phyloP scores from a whole-genome alignment of 2,797 vertebrate species.

The Pipistrellus nathusii region DNA sequence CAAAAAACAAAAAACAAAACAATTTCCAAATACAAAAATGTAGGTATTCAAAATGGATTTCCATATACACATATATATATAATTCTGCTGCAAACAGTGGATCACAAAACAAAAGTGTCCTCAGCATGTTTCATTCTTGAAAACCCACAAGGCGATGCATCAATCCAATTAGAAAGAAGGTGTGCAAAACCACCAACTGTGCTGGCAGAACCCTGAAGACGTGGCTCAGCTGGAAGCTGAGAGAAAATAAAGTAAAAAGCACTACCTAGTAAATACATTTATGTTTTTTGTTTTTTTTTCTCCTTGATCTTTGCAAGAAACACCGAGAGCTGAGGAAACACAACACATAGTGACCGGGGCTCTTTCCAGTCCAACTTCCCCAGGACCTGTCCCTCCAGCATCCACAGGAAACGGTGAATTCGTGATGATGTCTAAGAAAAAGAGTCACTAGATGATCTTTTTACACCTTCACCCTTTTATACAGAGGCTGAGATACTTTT shows the following conservation, averaged over 20 bases:
- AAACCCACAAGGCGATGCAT: constrained; percentile 56
- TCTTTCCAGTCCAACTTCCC: background rate
- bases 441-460: constrained; percentile 44
- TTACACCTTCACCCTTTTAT: constrained; percentile 18
- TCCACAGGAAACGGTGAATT: background rate
- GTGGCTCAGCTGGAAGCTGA: constrained; percentile 58
- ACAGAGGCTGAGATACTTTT: constrained; percentile 57
- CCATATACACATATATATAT: constrained; percentile 64
- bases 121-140: constrained; percentile 54
- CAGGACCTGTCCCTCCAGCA: constrained; percentile 15
- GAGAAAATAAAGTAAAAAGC: constrained; percentile 53
- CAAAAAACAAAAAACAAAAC: too few species aligned
- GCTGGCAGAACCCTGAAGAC: constrained; percentile 52
- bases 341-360: background rate
- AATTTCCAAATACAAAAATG: constrained; percentile 69
- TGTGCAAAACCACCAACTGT: constrained; percentile 58
- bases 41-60: constrained; percentile 69
- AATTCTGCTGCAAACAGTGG: constrained; percentile 61
- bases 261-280: background rate
- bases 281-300: background rate
- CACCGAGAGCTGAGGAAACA: background rate
- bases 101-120: constrained; percentile 57
- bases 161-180: constrained; percentile 64
- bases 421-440: background rate
- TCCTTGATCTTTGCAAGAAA: constrained; percentile 35